These are phyloP conservation scores for Petrolisthes manimaculis DNA, from an alignment of 2,888 invertebrate species.

Conservation along the genomic window DNA sequence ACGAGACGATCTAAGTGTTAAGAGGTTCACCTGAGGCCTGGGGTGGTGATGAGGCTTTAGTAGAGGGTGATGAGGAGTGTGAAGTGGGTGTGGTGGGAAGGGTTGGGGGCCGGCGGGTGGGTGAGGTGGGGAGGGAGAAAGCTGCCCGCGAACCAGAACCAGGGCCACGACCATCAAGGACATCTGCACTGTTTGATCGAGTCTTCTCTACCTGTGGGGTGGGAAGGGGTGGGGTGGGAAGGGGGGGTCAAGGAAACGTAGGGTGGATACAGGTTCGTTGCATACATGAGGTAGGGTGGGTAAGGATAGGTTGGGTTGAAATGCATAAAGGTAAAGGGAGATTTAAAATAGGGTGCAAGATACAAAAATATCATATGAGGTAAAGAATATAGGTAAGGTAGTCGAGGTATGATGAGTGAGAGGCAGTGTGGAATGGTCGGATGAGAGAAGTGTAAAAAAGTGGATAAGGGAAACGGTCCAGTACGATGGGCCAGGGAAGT, in stretches of 20 bases:
- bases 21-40: constrained; percentile 57
- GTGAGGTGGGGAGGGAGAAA: constrained; percentile 55
- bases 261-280: neutral
- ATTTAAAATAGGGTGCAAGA: neutral
- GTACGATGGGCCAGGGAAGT: no score
- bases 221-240: constrained; percentile 6
- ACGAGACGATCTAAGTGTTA: constrained; percentile 6
- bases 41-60: constrained; percentile 55
- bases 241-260: neutral
- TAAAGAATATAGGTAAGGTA: no score
- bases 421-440: no score
- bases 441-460: no score
- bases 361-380: no score
- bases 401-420: no score
- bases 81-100: constrained; percentile 43
- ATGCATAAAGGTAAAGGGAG: neutral
- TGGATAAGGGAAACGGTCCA: no score
- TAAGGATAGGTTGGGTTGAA: neutral
- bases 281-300: neutral
- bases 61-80: constrained; percentile 40
- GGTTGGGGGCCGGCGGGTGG: constrained; percentile 46
- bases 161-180: constrained; percentile 19
- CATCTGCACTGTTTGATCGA: constrained; percentile 47
- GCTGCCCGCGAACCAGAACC: constrained; percentile 29
- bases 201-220: constrained; percentile 42